Evolutionary conservation across 1,140 invertebrate genomes (phyloP), one percentile per base, ranked within the genome.

Genomic region (Drosophila sproati): DNA sequence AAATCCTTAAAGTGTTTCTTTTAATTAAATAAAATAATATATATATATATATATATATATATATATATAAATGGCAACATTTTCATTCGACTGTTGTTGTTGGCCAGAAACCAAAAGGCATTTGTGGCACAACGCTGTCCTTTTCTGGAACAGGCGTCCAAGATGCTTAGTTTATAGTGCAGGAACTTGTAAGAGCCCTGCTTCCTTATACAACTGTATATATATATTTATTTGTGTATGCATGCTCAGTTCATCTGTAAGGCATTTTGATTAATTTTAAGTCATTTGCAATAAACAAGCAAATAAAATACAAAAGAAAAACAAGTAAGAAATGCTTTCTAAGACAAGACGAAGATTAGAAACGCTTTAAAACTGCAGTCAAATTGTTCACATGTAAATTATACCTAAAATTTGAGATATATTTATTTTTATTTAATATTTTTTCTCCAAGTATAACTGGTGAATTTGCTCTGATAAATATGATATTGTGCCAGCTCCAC

Each of bases 11-110:
- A 51, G 55, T 60, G 80, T 61, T 28, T 12, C 43, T 70, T 35
- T 74, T 78, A 82, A 82, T 82, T 82, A 82, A 82, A 82, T 81
- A 54, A 73, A 48, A n/a, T n/a, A 0, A 12, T 12, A 12, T 12
- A 12, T 48, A 48, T 28, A 20, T 20, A 20, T 20, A 20, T 20
- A 2, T 20, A 20, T 20, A 20, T 10, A 41, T 82, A 82, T 78
- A 82, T 81, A 50, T 68, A 52, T 34, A 52, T 12, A 68, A 79
- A 57, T 60, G 41, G 76, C 34, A 61, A 48, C 12, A 59, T 47
- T 32, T 63, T 34, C 66, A 12, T 41, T 41, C 31, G 54, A n/a
- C 39, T 75, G 12, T 28, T 47, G 20, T 20, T 20, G 20, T 20
- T 20, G 20, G 20, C n/a, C 28, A 48, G 54, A 63, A 50, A 51